Evolutionary conservation across 1,140 invertebrate species (phyloP).

Genomic region (Diuraphis noxia): DNA sequence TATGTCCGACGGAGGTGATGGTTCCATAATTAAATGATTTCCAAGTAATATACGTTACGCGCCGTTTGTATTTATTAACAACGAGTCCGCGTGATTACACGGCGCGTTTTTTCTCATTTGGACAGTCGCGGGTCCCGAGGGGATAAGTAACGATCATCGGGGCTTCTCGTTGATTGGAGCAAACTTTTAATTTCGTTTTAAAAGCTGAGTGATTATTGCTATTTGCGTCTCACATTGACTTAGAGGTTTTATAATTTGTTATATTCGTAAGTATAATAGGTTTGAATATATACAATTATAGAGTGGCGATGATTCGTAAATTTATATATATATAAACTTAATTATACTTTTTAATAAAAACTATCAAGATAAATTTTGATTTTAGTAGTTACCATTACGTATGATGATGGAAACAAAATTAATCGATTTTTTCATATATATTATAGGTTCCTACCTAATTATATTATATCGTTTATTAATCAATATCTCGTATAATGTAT

Average conservation of each 20-base stretch:
- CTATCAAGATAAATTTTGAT: neutral
- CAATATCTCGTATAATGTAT: neutral
- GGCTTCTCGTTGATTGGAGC: neutral
- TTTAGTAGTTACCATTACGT: neutral
- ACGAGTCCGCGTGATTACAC: neutral
- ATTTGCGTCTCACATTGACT: neutral
- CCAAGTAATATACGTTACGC: conserved; percentile 2
- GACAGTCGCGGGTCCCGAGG: neutral
- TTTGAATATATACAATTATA: neutral
- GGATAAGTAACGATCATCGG: neutral
- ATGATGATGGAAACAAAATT: neutral
- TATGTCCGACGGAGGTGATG: neutral
- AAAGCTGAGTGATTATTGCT: neutral
- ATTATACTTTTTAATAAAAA: neutral
- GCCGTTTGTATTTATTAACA: neutral
- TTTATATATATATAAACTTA: neutral
- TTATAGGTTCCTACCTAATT: neutral
- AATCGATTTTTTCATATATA: neutral
- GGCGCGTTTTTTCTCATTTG: neutral
- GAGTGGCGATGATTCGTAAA: neutral
- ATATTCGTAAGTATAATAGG: neutral
- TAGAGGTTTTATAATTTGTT: neutral
- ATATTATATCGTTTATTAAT: neutral
- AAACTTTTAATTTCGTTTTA: neutral
- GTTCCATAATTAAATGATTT: neutral